These are phyloP conservation scores for Coendou prehensilis DNA, from an alignment of 2,797 vertebrate genomes.

Conservation along the genomic window DNA sequence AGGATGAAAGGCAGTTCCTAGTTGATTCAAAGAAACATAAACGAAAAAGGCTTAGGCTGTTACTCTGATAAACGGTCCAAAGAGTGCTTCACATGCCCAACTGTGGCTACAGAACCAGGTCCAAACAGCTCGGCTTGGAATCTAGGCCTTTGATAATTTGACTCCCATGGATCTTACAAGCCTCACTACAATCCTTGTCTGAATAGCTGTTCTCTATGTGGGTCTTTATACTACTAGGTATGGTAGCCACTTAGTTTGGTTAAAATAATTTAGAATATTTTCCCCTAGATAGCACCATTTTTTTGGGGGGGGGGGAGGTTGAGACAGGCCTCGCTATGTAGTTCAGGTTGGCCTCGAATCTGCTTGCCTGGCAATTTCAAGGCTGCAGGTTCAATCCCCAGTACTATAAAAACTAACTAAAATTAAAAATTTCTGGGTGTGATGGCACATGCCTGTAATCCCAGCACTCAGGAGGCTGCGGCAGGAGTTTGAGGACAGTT, in stretches of 20 bases:
- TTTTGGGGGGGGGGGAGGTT: background rate
- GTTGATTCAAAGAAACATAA: background rate
- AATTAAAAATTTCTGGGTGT: background rate
- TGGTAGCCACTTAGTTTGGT: background rate
- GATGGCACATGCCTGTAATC: background rate
- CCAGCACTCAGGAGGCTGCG: background rate
- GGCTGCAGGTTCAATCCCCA: background rate
- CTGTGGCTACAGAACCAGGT: background rate
- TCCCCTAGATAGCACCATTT: background rate
- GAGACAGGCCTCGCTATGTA: background rate
- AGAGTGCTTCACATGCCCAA: background rate
- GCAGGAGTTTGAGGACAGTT: background rate
- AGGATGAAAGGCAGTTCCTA: background rate
- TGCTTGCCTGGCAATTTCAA: background rate
- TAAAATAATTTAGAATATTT: background rate
- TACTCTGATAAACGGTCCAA: background rate
- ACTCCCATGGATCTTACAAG: background rate
- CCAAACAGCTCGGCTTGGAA: background rate
- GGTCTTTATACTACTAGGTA: background rate
- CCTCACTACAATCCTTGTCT: background rate
- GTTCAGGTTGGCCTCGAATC: background rate
- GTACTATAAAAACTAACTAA: background rate
- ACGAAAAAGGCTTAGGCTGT: background rate
- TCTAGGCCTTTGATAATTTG: background rate
- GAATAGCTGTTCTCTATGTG: background rate